A percentile compares a stretch with the other conserved stretches of the same genome.
phyloP scores from a whole-genome alignment of 2,113 vertebrate species.

The Rhinolophus sinicus region DNA sequence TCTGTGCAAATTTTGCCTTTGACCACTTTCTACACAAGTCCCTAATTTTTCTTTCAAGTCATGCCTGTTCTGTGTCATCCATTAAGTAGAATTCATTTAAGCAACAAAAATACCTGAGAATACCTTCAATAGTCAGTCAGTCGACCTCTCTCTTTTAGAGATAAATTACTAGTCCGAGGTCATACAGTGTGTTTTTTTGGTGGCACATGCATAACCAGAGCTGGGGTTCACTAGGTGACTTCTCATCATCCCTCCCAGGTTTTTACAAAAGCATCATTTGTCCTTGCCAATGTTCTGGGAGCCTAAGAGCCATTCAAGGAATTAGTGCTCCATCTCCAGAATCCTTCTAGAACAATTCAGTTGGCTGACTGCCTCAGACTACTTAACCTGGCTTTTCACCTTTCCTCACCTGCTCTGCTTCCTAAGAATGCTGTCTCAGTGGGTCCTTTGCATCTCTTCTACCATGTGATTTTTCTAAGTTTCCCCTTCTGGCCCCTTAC shows the following conservation, averaged over 20 bases:
- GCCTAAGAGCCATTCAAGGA: background rate
- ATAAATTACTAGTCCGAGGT: background rate
- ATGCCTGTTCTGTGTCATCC: background rate
- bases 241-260: background rate
- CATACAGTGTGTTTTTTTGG: background rate
- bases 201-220: background rate
- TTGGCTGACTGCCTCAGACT: background rate
- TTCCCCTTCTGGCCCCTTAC: background rate
- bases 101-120: background rate
- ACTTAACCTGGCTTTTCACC: background rate
- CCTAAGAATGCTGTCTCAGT: background rate
- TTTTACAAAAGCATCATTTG: background rate
- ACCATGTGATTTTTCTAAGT: background rate
- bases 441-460: background rate
- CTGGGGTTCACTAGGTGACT: background rate
- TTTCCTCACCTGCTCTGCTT: background rate
- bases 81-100: background rate
- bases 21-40: background rate
- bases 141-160: background rate
- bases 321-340: background rate
- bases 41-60: constrained; percentile 18
- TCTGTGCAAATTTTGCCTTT: background rate
- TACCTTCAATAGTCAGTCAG: background rate
- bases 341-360: background rate
- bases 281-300: background rate